phyloP scores from a whole-genome alignment of 2,113 vertebrate species.

The Coreoperca whiteheadi region DNA sequence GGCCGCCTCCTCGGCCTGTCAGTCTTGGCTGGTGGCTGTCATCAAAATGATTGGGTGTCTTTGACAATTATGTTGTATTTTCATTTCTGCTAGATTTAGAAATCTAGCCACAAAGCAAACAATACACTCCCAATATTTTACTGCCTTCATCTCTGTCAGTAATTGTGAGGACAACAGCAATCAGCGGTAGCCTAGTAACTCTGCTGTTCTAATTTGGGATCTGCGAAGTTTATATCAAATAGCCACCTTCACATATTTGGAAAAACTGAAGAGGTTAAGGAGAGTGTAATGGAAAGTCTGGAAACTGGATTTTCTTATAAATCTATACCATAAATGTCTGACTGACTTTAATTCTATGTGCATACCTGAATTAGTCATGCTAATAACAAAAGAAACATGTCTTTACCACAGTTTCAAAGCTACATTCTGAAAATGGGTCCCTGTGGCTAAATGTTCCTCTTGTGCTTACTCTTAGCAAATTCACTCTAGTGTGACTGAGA shows the following conservation, averaged over 20 bases:
- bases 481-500: conserved; percentile 47
- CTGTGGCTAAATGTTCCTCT: conserved; percentile 37
- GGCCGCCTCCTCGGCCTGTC: too few species aligned
- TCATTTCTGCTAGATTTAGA: conserved; percentile 25
- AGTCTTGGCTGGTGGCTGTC: conserved; percentile 17
- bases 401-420: conserved; percentile 25
- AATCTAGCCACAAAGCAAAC: neutral
- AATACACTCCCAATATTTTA: neutral
- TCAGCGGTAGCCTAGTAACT: too few species aligned
- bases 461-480: conserved; percentile 55
- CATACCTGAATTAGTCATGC: neutral
- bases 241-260: neutral
- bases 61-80: neutral
- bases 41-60: conserved; percentile 31
- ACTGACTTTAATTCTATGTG: neutral
- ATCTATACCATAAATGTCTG: neutral
- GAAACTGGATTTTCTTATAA: neutral
- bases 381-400: neutral
- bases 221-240: neutral
- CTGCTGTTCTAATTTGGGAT: neutral
- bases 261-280: conserved; percentile 24
- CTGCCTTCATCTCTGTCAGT: neutral
- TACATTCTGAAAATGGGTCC: conserved; percentile 25
- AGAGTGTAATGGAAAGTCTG: neutral
- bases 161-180: neutral